A percentile compares a stretch with the other conserved stretches of the same genome.
Conservation (phyloP, 2,888 invertebrate species). For the Drosophila barbarae region DNA sequence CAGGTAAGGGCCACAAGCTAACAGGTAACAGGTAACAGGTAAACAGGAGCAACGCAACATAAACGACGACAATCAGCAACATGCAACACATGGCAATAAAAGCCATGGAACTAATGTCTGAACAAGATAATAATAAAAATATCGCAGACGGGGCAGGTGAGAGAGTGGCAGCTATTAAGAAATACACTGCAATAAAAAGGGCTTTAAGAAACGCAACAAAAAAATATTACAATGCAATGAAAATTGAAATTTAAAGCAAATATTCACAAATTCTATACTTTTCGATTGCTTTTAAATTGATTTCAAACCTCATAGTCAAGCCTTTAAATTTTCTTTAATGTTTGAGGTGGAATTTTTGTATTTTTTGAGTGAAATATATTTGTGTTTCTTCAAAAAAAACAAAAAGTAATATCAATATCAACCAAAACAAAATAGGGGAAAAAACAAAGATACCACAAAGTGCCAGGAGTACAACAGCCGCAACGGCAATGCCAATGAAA, state of each 20-base stretch:
- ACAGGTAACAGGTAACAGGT: conserved; percentile 9
- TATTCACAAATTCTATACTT: too few relatives aligned
- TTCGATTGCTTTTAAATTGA: not conserved
- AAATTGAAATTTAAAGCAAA: too few relatives aligned
- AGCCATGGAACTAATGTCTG: conserved; percentile 20
- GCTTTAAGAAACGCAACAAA: not conserved
- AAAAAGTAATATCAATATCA: conserved; percentile 2
- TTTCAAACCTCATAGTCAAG: not conserved
- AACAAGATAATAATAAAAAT: conserved; percentile 15
- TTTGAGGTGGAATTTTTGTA: too few relatives aligned
- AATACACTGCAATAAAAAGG: not conserved
- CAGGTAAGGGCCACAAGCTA: not conserved
- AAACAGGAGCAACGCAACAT: not conserved
- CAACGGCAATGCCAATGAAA: conserved; percentile 28
- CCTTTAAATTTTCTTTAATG: too few relatives aligned
- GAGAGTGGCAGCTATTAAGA: conserved; percentile 1
- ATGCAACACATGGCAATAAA: conserved; percentile 22
- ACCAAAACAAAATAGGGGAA: not conserved
- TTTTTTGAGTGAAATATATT: not conserved
- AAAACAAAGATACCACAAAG: not conserved
- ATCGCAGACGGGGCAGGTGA: not conserved
- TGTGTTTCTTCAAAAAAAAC: not conserved
- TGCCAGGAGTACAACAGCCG: conserved; percentile 10
- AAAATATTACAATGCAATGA: too few relatives aligned
- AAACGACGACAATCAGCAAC: conserved; percentile 8